Conservation (phyloP, 2,113 vertebrate species). For the Zosterops lateralis region DNA sequence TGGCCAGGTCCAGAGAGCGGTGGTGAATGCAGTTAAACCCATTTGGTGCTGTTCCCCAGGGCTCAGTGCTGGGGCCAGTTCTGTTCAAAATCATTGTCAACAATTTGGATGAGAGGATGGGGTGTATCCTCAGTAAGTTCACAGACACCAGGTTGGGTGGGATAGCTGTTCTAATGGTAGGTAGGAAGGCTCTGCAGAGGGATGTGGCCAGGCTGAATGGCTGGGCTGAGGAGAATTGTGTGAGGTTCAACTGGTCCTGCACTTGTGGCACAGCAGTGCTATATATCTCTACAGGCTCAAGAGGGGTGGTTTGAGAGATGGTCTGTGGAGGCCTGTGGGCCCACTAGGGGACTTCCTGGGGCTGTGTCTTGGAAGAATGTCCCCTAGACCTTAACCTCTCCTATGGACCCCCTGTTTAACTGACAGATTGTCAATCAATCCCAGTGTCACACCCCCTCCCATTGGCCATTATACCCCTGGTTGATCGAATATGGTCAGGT, state of each 20-base stretch:
- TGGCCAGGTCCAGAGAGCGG: background rate
- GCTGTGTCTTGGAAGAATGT: background rate
- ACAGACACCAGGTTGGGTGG: background rate
- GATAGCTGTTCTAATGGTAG: background rate
- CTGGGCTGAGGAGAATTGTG: background rate
- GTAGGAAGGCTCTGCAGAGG: background rate
- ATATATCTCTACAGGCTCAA: fast-evolving
- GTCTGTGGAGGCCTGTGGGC: background rate
- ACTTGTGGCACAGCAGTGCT: background rate
- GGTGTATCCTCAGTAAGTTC: background rate
- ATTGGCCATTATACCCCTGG: no score
- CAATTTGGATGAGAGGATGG: background rate
- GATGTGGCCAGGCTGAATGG: background rate
- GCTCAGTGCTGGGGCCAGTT: background rate
- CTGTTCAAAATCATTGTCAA: fast-evolving
- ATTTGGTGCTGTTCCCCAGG: background rate
- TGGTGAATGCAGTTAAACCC: background rate
- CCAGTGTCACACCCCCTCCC: background rate
- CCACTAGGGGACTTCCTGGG: background rate
- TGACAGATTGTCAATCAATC: background rate
- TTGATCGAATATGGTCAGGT: no score
- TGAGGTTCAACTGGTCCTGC: background rate
- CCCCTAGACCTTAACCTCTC: background rate
- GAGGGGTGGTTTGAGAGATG: background rate
- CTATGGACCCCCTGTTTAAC: background rate